Base-by-base conservation (phyloP, 2,797 vertebrate genomes). In the Labeo calbasu region DNA sequence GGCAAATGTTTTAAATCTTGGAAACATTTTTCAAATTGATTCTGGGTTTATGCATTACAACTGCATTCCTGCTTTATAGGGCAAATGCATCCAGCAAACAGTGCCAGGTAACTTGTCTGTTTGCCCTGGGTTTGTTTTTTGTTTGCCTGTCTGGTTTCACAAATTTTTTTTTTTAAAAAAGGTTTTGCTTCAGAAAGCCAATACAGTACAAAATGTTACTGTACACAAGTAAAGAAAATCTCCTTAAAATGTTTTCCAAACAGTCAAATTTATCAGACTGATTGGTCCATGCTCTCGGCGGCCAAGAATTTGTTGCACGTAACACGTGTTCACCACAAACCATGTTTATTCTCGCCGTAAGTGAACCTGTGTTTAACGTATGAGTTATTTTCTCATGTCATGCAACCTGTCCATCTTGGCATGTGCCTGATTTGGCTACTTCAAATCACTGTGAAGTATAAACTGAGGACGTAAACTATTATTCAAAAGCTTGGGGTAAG, bases 71-170 rank as follows among this genome's bases (percentile, higher is more conserved):
- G n/a, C 15, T 57, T 57, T 68, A 83, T 13, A 36, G 40, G 61
- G 73, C 51, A 83, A 48, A 19, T 76, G 46, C 21, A 50, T 23
- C 25, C 25, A 65, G 50, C 4, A 69, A 77, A 83, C 23, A 68
- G 61, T 36, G 17, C n/a, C n/a, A 65, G 81, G 48, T 50, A 50
- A 48, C 36, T 61, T n/a, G 11, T 15, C 32, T 71, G 10, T 46
- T 46, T 59, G 10, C 55, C 69, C 8, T 51, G 55, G 40, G 40
- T 73, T 66, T 76, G 48, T 75, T 66, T 73, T 68, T 72, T 32
- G 25, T 81, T 81, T 46, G 15, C 2, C 4, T 61, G 68, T 72
- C 17, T 61, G n/a, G 23, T 71, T 81, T 81, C 69, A 61, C 12
- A 72, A 17, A 2, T 36, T 36, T 36, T 36, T 40, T 13, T 6